Percentiles rank a stretch among this genome's conserved stretches.
Conservation (phyloP, 1,140 invertebrate genomes). For the Drosophila biarmipes region DNA sequence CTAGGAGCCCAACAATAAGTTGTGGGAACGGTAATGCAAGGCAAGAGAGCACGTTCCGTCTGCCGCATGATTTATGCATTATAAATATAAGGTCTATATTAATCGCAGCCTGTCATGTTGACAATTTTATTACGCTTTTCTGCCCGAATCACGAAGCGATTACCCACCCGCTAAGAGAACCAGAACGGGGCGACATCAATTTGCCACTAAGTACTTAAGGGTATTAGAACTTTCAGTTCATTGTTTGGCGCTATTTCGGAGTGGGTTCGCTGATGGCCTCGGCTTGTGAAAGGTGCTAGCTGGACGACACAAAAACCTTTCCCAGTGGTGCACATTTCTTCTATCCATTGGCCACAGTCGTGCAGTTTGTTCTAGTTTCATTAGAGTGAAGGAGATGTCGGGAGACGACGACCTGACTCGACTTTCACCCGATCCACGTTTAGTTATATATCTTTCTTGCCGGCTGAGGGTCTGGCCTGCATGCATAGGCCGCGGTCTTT, state of each 20-base stretch:
- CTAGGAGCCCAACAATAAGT: slow-evolving; percentile 53
- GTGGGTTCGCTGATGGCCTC: slow-evolving; percentile 25
- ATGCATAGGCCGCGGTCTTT: slow-evolving; percentile 7
- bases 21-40: slow-evolving; percentile 42
- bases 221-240: slow-evolving; percentile 49
- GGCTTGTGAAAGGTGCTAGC: slow-evolving; percentile 57
- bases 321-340: slow-evolving; percentile 20
- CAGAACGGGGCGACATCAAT: slow-evolving; percentile 41
- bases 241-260: slow-evolving; percentile 26
- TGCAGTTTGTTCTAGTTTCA: slow-evolving; percentile 59
- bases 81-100: slow-evolving; percentile 72
- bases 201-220: slow-evolving; percentile 41
- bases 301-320: slow-evolving; percentile 56
- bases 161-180: slow-evolving; percentile 16
- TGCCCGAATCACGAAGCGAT: slow-evolving; percentile 52
- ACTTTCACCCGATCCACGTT: slow-evolving; percentile 63
- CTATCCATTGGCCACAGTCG: slow-evolving; percentile 22
- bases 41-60: slow-evolving; percentile 25
- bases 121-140: slow-evolving; percentile 70
- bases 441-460: slow-evolving; percentile 18
- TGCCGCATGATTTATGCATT: slow-evolving; percentile 62
- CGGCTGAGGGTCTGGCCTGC: not conserved
- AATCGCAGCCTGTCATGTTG: slow-evolving; percentile 73
- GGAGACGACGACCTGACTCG: slow-evolving; percentile 20
- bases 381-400: slow-evolving; percentile 40